These are phyloP conservation scores for Ophraella communa DNA, from an alignment of 2,888 invertebrate species.

Conservation along the genomic window DNA sequence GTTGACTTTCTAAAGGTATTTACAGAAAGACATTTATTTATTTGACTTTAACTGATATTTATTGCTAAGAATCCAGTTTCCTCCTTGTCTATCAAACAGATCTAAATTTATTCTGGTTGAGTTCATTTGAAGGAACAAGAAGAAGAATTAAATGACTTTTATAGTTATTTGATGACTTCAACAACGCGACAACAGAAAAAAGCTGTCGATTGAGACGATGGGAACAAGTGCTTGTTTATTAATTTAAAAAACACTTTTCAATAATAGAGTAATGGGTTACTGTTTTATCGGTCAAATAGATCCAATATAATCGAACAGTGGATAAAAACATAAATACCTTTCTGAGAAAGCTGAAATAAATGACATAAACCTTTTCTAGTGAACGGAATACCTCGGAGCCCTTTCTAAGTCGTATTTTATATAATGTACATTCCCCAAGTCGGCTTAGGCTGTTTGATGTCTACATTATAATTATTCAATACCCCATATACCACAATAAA, in stretches of 20 bases:
- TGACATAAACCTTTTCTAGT: not conserved
- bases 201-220: not conserved
- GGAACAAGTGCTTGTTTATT: conserved; percentile 5
- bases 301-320: too few species aligned
- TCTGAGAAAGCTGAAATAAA: not conserved
- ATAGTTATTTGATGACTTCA: conserved; percentile 32
- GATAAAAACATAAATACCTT: not conserved
- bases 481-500: not conserved
- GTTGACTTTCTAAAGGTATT: conserved; percentile 17
- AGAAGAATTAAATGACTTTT: conserved; percentile 35
- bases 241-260: not conserved
- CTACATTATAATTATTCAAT: not conserved
- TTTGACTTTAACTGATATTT: conserved; percentile 36
- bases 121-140: conserved; percentile 35
- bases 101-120: conserved; percentile 37
- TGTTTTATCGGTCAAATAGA: too few species aligned
- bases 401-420: not conserved
- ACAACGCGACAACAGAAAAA: conserved; percentile 27
- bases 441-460: not conserved
- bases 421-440: not conserved
- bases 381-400: not conserved
- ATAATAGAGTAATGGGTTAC: not conserved
- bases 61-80: conserved; percentile 32
- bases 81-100: conserved; percentile 36
- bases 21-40: conserved; percentile 31